Evolutionary conservation across 2,888 invertebrate genomes (phyloP).

Genomic region (Zhengitettix transpicula): DNA sequence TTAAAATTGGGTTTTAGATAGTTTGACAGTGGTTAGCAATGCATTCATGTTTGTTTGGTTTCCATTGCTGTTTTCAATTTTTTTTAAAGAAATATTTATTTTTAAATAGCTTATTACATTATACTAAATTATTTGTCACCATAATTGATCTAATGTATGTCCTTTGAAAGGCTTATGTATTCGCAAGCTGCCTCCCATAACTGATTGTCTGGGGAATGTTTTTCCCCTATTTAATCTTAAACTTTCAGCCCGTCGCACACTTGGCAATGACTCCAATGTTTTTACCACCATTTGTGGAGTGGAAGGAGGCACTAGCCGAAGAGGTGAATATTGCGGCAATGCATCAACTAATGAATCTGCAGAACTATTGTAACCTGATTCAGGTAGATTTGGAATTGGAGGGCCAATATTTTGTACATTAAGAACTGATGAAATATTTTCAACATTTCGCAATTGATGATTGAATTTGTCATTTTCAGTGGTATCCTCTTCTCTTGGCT

Average conservation of each 20-base stretch:
- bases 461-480: background rate
- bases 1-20: too few relatives aligned
- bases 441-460: background rate
- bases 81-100: too few relatives aligned
- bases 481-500: background rate
- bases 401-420: background rate
- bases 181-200: conserved; percentile 36
- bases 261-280: conserved; percentile 34
- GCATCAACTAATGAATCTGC: conserved; percentile 10
- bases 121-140: too few relatives aligned
- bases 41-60: too few relatives aligned
- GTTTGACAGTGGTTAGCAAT: too few relatives aligned
- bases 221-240: conserved; percentile 28
- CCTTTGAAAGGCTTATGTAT: conserved; percentile 16
- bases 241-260: conserved; percentile 30
- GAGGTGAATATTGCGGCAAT: background rate
- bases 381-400: background rate
- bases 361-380: conserved; percentile 16
- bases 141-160: background rate
- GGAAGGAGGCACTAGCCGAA: conserved; percentile 26
- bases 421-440: background rate
- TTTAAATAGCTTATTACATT: too few relatives aligned
- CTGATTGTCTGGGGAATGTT: conserved; percentile 27
- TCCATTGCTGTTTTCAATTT: too few relatives aligned
- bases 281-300: conserved; percentile 38